Evolutionary conservation across 1,140 invertebrate species (phyloP).

Genomic region (Leptopilina clavipes): DNA sequence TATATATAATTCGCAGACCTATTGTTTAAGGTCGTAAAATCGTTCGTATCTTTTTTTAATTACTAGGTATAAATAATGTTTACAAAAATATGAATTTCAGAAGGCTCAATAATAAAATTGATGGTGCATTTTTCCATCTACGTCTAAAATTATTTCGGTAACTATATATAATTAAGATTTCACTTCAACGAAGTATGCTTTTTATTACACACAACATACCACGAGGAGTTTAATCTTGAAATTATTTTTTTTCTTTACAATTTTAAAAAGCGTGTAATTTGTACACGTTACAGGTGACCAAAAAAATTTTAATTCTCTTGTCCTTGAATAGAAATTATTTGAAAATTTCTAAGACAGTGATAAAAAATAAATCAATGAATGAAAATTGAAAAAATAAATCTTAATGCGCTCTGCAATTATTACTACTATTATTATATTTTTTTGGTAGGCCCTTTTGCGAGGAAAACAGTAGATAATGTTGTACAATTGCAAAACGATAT

Average conservation of each 20-base stretch:
- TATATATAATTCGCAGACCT: constrained; percentile 24
- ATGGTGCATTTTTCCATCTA: constrained; percentile 48
- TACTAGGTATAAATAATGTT: constrained; percentile 67
- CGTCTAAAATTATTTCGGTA: constrained; percentile 44
- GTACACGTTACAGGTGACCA: not conserved
- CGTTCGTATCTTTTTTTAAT: constrained; percentile 34
- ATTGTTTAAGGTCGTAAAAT: not conserved
- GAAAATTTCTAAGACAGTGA: not conserved
- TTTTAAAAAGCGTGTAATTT: not conserved
- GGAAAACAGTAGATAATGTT: constrained; percentile 9
- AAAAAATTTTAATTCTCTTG: not conserved
- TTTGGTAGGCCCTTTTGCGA: constrained; percentile 24
- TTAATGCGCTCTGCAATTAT: constrained; percentile 30
- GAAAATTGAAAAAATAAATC: not conserved
- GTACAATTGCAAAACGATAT: constrained; percentile 22
- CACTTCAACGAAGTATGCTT: constrained; percentile 45
- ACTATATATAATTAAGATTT: constrained; percentile 38
- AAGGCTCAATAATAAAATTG: constrained; percentile 64
- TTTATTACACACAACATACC: constrained; percentile 39
- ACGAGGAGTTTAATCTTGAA: constrained; percentile 39
- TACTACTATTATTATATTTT: not conserved
- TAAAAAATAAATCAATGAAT: not conserved
- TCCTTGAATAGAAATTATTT: not conserved
- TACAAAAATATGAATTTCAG: constrained; percentile 74
- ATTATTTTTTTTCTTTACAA: not conserved